Percentiles rank a stretch among this genome's conserved stretches.
Evolutionary conservation across 1,140 invertebrate genomes (phyloP).

Genomic region (Euura saliciscinereae): DNA sequence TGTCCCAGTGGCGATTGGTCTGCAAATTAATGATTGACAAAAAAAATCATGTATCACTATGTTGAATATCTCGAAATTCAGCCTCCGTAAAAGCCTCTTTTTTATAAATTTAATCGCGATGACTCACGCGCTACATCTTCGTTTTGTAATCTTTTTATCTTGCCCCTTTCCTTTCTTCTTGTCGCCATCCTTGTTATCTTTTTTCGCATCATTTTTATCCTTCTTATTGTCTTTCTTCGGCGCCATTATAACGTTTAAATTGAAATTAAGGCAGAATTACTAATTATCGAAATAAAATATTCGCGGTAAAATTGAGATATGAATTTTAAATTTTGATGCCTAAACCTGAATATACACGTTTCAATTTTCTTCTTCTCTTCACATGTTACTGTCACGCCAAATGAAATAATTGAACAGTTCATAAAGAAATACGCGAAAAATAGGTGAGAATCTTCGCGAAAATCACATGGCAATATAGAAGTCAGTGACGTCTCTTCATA

Average conservation of each 20-base stretch:
- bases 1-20: conserved; percentile 9
- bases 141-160: background rate
- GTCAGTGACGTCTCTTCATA: too few relatives aligned
- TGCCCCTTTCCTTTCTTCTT: background rate
- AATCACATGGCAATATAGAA: too few relatives aligned
- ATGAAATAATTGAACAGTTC: too few relatives aligned
- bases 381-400: too few relatives aligned
- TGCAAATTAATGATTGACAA: background rate
- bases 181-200: background rate
- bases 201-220: background rate
- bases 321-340: background rate
- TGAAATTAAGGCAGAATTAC: background rate
- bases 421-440: too few relatives aligned
- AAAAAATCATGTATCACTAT: too few relatives aligned
- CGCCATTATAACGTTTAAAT: background rate
- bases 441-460: too few relatives aligned
- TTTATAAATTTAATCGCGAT: too few relatives aligned
- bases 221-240: conserved; percentile 1
- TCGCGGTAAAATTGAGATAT: background rate
- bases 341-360: too few relatives aligned
- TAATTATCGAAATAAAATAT: background rate
- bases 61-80: too few relatives aligned
- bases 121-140: conserved; percentile 3
- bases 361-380: too few relatives aligned
- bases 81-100: too few relatives aligned